Conservation (phyloP, 2,888 invertebrate genomes). For the Caenorhabditis auriculariae region DNA sequence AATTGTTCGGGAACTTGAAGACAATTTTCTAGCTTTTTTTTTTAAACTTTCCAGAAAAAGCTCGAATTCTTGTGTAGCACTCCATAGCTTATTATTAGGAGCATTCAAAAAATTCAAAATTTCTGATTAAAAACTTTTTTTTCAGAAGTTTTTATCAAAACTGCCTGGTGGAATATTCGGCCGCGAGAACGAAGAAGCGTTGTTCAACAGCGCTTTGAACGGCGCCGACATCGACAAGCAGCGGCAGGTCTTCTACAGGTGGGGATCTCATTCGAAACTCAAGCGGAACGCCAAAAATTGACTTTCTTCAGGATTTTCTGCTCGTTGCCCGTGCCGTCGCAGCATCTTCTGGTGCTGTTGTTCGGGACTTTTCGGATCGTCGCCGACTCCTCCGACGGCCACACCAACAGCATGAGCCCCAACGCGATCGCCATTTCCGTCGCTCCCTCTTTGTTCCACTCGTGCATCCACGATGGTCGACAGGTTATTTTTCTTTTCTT, state of each 20-base stretch:
- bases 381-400: slow-evolving; percentile 85
- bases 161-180: slow-evolving; percentile 96
- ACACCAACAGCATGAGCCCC: slow-evolving; percentile 88
- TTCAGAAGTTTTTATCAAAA: slow-evolving; percentile 86
- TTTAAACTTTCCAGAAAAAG: neutral
- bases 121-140: neutral
- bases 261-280: slow-evolving; percentile 54
- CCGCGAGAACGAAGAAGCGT: slow-evolving; percentile 81
- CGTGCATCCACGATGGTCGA: slow-evolving; percentile 85
- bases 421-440: slow-evolving; percentile 92
- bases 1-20: too few relatives aligned
- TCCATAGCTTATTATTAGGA: too few relatives aligned
- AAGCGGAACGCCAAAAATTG: neutral
- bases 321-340: slow-evolving; percentile 82
- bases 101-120: neutral
- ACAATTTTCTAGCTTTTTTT: neutral
- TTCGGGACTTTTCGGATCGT: slow-evolving; percentile 96
- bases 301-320: slow-evolving; percentile 76
- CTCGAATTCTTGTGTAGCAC: neutral
- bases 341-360: slow-evolving; percentile 86
- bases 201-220: slow-evolving; percentile 84
- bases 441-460: slow-evolving; percentile 92
- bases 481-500: slow-evolving; percentile 68
- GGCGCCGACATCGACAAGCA: slow-evolving; percentile 75
- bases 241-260: slow-evolving; percentile 89